Evolutionary conservation across 2,113 vertebrate species (phyloP).

Genomic region (Tachycineta bicolor): DNA sequence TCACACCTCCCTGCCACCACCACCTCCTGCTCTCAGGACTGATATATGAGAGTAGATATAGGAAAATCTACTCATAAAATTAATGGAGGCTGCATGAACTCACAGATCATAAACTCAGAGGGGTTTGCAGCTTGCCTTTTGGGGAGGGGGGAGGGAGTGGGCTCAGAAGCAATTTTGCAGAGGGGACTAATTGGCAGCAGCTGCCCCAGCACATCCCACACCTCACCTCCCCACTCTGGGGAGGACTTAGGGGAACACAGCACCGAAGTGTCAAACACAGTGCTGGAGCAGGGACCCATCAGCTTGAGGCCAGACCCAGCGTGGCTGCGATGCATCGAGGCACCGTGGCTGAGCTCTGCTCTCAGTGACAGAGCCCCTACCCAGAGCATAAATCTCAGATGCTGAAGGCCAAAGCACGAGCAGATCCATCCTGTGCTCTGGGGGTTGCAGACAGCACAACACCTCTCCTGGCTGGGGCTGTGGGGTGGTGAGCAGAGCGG

Average conservation of each 20-base stretch:
- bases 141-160: background rate
- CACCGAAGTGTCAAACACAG: background rate
- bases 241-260: background rate
- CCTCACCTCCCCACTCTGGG: background rate
- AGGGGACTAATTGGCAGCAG: conserved; percentile 13
- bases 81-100: conserved; percentile 51
- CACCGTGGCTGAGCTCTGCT: background rate
- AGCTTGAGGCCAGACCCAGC: background rate
- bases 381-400: background rate
- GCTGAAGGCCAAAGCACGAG: background rate
- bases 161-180: conserved; percentile 39
- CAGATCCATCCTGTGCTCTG: background rate
- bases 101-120: conserved; percentile 46
- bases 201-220: background rate
- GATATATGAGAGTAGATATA: conserved; percentile 39
- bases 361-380: background rate
- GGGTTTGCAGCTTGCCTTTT: conserved; percentile 1
- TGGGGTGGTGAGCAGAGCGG: background rate
- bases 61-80: conserved; percentile 40
- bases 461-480: background rate
- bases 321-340: background rate
- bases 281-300: background rate
- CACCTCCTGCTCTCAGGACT: background rate
- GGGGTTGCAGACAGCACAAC: background rate
- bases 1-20: background rate